These are phyloP conservation scores for Gambusia holbrooki DNA, from an alignment of 2,113 vertebrate species.

Conservation along the genomic window DNA sequence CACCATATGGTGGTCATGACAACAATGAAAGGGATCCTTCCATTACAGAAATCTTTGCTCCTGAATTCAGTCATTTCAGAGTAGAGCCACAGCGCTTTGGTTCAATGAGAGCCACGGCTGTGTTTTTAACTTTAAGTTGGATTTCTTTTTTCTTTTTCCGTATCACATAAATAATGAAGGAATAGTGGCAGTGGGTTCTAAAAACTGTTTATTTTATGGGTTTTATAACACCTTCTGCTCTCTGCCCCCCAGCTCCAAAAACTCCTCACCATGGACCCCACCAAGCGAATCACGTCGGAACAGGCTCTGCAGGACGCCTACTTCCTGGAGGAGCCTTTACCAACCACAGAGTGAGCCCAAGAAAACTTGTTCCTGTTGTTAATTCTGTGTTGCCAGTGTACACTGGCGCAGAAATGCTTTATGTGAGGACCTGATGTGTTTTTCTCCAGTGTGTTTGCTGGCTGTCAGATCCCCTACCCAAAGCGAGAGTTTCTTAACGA, in stretches of 20 bases:
- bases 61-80: no score
- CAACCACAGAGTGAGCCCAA: constrained; percentile 90
- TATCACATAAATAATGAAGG: neutral
- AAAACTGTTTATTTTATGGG: neutral
- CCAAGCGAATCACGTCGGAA: constrained; percentile 97
- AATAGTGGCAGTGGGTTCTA: neutral
- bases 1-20: no score
- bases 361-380: neutral
- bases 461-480: constrained; percentile 98
- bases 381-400: neutral
- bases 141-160: neutral
- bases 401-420: neutral
- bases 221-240: neutral
- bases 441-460: constrained; percentile 92
- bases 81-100: neutral
- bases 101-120: neutral
- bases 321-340: constrained; percentile 96
- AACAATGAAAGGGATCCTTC: no score
- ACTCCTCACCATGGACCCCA: constrained; percentile 98
- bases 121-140: neutral
- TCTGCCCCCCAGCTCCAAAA: constrained; percentile 89
- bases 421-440: constrained; percentile 17
- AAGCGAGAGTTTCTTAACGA: constrained; percentile 98
- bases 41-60: no score
- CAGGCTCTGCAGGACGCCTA: constrained; percentile 96